Evolutionary conservation across 2,113 vertebrate genomes (phyloP).

Genomic region (Tursiops truncatus): DNA sequence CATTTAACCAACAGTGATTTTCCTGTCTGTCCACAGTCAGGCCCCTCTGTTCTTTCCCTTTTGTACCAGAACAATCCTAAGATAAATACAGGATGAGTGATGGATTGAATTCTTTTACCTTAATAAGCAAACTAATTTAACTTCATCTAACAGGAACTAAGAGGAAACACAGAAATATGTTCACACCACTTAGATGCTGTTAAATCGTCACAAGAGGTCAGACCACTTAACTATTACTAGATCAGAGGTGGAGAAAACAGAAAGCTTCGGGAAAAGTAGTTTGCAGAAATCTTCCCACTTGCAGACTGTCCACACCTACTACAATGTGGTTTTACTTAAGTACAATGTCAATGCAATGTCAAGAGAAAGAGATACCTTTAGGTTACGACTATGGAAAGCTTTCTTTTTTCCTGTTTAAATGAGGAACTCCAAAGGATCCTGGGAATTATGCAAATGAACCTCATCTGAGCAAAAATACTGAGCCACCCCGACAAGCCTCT

Average conservation of each 20-base stretch:
- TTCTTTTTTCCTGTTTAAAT: conserved; percentile 48
- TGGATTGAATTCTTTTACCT: not conserved
- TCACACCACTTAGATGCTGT: not conserved
- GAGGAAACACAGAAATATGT: not conserved
- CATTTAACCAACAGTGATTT: too few species aligned
- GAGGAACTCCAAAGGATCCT: not conserved
- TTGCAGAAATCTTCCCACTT: not conserved
- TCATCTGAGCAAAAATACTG: conserved; percentile 40
- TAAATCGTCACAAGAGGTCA: not conserved
- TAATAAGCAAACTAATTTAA: not conserved
- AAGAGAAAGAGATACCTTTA: conserved; percentile 37
- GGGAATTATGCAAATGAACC: not conserved
- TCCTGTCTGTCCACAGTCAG: not conserved
- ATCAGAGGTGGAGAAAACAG: not conserved
- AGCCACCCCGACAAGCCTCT: conserved; percentile 59
- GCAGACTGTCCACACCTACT: not conserved
- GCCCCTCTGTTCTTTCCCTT: not conserved
- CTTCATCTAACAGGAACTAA: not conserved
- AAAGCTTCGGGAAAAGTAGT: not conserved
- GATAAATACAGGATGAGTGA: not conserved
- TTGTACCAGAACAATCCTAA: not conserved
- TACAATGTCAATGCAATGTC: not conserved
- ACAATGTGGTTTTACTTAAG: conserved; percentile 34
- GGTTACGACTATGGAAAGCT: conserved; percentile 38
- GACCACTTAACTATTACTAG: not conserved